Evolutionary conservation across 1,140 invertebrate species (phyloP).

Genomic region (Rhysida immarginata): DNA sequence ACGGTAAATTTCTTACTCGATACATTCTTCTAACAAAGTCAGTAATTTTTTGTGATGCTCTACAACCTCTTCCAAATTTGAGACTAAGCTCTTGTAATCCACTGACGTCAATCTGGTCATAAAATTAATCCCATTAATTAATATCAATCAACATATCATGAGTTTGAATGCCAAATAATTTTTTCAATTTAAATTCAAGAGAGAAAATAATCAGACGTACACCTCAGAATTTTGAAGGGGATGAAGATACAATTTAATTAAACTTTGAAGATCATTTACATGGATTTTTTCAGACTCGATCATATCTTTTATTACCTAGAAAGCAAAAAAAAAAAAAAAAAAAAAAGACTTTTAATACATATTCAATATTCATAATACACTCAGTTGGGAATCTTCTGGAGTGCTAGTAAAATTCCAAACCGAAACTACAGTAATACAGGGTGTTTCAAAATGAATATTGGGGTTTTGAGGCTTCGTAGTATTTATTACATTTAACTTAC

Average conservation of each 20-base stretch:
- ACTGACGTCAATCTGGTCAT: slow-evolving; percentile 53
- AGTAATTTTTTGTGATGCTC: slow-evolving; percentile 66
- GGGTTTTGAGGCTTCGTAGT: too few relatives aligned
- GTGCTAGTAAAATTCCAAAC: too few relatives aligned
- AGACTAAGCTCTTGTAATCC: slow-evolving; percentile 69
- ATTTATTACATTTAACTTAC: too few relatives aligned
- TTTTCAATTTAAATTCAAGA: too few relatives aligned
- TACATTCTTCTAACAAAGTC: slow-evolving; percentile 54
- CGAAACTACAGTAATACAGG: too few relatives aligned
- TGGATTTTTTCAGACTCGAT: slow-evolving; percentile 81
- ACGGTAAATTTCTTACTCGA: slow-evolving; percentile 25
- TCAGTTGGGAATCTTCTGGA: too few relatives aligned
- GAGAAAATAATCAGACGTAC: too few relatives aligned
- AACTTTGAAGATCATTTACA: slow-evolving; percentile 68
- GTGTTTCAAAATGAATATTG: too few relatives aligned
- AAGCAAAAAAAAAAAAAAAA: slow-evolving; percentile 45
- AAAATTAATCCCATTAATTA: neutral
- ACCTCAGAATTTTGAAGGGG: slow-evolving; percentile 67
- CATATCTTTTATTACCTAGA: slow-evolving; percentile 79
- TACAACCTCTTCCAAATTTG: slow-evolving; percentile 75
- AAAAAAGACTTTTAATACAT: too few relatives aligned
- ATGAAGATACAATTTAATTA: slow-evolving; percentile 66
- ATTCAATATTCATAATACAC: too few relatives aligned
- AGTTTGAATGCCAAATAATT: too few relatives aligned
- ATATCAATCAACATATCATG: too few relatives aligned